phyloP scores from a whole-genome alignment of 2,113 vertebrate species.

The Megaptera novaeangliae region DNA sequence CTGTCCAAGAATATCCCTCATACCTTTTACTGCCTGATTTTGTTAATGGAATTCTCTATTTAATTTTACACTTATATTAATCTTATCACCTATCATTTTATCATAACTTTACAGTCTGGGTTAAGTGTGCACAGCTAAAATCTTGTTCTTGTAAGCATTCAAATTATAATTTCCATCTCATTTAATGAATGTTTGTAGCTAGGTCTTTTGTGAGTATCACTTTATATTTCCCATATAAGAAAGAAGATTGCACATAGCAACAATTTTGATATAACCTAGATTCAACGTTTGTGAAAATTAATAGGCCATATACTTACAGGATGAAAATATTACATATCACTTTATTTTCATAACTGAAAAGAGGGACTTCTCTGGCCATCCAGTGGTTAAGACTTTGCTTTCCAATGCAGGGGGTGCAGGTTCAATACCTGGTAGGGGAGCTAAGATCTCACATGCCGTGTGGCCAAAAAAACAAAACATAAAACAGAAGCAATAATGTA shows the following conservation, averaged over 20 bases:
- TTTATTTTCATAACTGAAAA: not conserved
- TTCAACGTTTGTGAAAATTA: not conserved
- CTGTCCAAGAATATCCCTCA: not conserved
- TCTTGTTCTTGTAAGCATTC: not conserved
- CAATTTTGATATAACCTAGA: not conserved
- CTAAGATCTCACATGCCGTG: too few relatives aligned
- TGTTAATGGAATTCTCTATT: not conserved
- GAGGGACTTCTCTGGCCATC: too few relatives aligned
- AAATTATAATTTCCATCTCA: not conserved
- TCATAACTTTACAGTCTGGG: not conserved
- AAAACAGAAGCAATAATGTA: too few relatives aligned
- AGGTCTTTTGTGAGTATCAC: not conserved
- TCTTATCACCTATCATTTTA: not conserved
- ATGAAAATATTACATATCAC: not conserved
- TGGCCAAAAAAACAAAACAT: too few relatives aligned
- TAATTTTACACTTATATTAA: not conserved
- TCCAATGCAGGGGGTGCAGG: too few relatives aligned
- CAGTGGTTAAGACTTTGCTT: too few relatives aligned
- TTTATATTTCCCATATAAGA: not conserved
- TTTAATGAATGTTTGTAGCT: not conserved
- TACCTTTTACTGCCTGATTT: not conserved
- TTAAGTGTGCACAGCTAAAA: not conserved
- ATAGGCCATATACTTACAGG: not conserved
- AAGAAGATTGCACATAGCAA: not conserved
- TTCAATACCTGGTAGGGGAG: too few relatives aligned